Base-by-base conservation (phyloP, 2,888 invertebrate genomes). In the Ophion costatus region DNA sequence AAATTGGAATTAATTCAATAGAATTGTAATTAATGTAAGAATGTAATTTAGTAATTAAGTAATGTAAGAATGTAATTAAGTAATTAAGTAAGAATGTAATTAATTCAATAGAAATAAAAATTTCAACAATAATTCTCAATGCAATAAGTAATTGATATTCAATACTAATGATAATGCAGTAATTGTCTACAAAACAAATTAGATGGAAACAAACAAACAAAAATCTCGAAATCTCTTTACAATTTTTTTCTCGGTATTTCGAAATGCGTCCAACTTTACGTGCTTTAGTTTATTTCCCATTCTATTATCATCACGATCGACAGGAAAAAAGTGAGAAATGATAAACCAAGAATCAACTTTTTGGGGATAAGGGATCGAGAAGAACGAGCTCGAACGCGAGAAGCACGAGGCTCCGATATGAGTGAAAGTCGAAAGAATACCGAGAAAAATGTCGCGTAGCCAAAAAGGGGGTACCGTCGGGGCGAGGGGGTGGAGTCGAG, bases 341-440 rank as follows among this genome's bases (percentile, higher is more conserved):
- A 51, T 51, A 14, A 5, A 1, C 14, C 5, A 51, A 51, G 5
- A 51, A 51, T 14, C 17, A 51, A 51, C 17, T 51, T 51, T 51
- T 51, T 17, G 51, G 5, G 4, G 17, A 17, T 5, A 17, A 17
- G 11, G 17, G 51, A 51, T 51, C 17, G 51, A 5, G 5, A 14
- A 51, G 51, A 14, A 14, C 51, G 51, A 14, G 17, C 14, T 17
- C 2, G 17, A 17, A 5, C 17, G 51, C 51, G 14, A 33, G 45
- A 7, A 17, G 20, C 24, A 24, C 24, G 42, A 51, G 51, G 56
- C 7, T 22, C 61, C 56, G 74, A 80, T 61, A 76, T 84, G 77
- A 57, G n/a, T 38, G 63, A 80, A 80, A 80, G 57, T 77, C 64
- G 20, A 42, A 64, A 70, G 67, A 20, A 29, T 38, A 51, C 17